Evolutionary conservation across 2,888 invertebrate genomes (phyloP).

Genomic region (Pterobdella sp.): DNA sequence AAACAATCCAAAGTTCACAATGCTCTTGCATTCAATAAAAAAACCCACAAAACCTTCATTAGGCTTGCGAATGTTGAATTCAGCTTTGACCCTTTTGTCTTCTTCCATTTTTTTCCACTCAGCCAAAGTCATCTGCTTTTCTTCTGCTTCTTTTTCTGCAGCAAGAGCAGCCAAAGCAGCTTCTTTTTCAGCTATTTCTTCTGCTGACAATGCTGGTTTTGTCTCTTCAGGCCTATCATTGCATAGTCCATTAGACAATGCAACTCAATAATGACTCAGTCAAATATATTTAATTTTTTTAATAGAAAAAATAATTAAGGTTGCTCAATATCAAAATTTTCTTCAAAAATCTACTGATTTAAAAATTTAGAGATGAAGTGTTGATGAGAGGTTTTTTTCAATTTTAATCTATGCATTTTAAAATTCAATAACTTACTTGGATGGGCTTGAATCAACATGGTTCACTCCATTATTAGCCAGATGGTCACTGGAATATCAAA

Average conservation of each 20-base stretch:
- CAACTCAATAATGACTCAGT: background rate
- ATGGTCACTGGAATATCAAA: no score
- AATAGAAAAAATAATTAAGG: background rate
- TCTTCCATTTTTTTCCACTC: constrained; percentile 81
- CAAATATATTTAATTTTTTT: background rate
- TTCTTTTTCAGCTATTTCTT: constrained; percentile 11
- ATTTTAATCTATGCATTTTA: background rate
- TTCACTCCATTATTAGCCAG: no score
- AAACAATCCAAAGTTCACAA: no score
- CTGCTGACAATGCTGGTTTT: background rate
- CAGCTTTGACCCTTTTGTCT: constrained; percentile 63
- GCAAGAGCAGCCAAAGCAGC: constrained; percentile 40
- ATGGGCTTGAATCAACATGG: no score
- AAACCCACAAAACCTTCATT: constrained; percentile 86
- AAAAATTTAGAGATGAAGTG: no score
- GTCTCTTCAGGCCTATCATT: background rate
- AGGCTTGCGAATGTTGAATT: constrained; percentile 78
- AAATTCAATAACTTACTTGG: background rate
- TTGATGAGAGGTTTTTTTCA: no score
- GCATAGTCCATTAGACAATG: background rate
- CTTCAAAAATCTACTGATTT: no score
- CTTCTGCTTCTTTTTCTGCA: constrained; percentile 49
- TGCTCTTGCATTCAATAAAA: no score
- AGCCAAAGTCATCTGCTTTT: constrained; percentile 74
- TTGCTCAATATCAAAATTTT: no score